phyloP scores from a whole-genome alignment of 2,888 invertebrate species.

The Atethmia centrago region DNA sequence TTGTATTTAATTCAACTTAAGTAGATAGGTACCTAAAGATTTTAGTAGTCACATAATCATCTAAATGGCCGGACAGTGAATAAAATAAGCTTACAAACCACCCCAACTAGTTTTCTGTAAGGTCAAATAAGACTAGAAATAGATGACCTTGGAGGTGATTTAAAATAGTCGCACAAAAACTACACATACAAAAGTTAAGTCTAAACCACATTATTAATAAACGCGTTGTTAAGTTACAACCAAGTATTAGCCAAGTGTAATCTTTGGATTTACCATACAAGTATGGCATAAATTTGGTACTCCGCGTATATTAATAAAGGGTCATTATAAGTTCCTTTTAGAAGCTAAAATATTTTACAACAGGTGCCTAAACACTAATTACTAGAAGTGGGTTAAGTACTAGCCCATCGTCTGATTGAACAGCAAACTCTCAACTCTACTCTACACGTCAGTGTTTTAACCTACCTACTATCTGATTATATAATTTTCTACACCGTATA shows the following conservation, averaged over 20 bases:
- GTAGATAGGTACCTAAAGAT: not conserved
- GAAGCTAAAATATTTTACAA: not conserved
- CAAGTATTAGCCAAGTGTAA: too few relatives aligned
- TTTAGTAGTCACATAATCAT: not conserved
- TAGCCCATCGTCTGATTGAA: not conserved
- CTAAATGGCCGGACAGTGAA: not conserved
- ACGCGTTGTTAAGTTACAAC: not conserved
- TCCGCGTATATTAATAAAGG: too few relatives aligned
- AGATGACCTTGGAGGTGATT: not conserved
- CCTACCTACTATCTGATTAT: not conserved
- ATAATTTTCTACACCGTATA: not conserved
- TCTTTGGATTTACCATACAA: not conserved
- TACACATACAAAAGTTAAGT: not conserved
- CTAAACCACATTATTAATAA: not conserved
- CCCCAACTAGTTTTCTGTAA: constrained; percentile 9
- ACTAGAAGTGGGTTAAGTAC: not conserved
- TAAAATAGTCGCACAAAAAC: not conserved
- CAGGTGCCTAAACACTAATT: not conserved
- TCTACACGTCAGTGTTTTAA: not conserved
- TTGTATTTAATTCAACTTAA: not conserved
- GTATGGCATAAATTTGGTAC: not conserved
- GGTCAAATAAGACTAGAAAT: not conserved
- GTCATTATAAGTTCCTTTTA: too few relatives aligned
- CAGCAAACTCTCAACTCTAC: not conserved
- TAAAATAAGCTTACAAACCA: not conserved